Evolutionary conservation across 2,888 invertebrate genomes (phyloP), one percentile per base, ranked within the genome.

Genomic region (Sarcophaga caerulescens): DNA sequence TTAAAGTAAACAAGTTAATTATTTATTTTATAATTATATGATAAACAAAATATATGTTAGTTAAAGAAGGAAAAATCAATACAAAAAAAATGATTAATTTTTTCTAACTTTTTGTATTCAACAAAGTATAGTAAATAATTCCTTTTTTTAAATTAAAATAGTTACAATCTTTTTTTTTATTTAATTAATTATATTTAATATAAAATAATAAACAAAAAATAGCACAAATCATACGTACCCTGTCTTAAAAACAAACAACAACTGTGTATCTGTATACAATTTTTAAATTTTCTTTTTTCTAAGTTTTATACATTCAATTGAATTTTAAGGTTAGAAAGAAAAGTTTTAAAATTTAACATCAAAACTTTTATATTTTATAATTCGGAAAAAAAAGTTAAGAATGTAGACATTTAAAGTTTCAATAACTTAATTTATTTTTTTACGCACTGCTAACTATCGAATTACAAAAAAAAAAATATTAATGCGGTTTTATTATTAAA

Each of bases 1-100:
- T 88, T 84, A 79, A 75, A 59, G 87, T 80, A 88, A 88, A 83
- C 87, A 87, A 87, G 88, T 88, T 87, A 87, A 88, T 88, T 88
- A 88, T 79, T 85, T 87, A 83, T 88, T 84, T 87, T 85, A 68
- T 81, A 80, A 59, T 25, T 75, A 70, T 66, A 81, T 57, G 69
- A 60, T 63, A 47, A 57, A 66, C 60, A 76, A 52, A 21, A 69
- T 69, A 79, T n/a, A 8, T 73, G 57, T 65, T 35, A 66, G 65
- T 59, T 66, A 44, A 44, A 66, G 4, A 65, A n/a, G 47, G 5
- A 19, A 23, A 65, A 59, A 75, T 35, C 35, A 35, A 45, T 3
- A n/a, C n/a, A 44, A 19, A 60, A 52, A 65, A 21, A 62, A 68
- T 78, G 52, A 62, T 44, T 57, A 66, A 6, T 45, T 65, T 59